Evolutionary conservation across 30 jellyfish, hydroid and myxozoan genomes (phyloP).

Genomic region (Calvadosia cruxmelitensis): DNA sequence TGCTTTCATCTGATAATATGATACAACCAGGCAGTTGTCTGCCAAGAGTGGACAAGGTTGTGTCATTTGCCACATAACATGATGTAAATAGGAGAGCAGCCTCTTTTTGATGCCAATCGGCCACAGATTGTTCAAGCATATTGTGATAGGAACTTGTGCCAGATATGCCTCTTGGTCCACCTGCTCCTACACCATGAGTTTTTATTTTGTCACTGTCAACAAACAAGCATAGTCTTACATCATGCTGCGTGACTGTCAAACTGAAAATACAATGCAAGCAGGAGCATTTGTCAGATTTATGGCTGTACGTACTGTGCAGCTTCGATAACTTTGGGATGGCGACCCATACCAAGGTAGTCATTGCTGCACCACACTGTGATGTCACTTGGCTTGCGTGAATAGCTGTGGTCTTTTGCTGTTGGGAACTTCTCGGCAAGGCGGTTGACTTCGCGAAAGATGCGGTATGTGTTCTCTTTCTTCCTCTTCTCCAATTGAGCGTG

Average conservation of each 20-base stretch:
- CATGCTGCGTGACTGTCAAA: too few species aligned
- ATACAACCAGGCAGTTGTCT: conserved; percentile 79
- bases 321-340: conserved; percentile 81
- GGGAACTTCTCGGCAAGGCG: conserved; percentile 84
- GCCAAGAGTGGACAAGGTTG: conserved; percentile 94
- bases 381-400: conserved; percentile 30
- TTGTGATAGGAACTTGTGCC: conserved; percentile 88
- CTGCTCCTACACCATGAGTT: conserved; percentile 98
- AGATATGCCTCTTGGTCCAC: conserved; percentile 97
- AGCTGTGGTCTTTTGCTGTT: conserved; percentile 62
- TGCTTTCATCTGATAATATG: conserved; percentile 89
- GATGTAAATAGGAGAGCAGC: conserved; percentile 97
- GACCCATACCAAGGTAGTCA: conserved; percentile 97
- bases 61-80: conserved; percentile 98
- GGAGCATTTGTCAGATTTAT: too few species aligned
- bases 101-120: conserved; percentile 96
- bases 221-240: too few species aligned
- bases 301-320: conserved; percentile 72
- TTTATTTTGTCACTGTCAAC: conserved; percentile 43
- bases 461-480: conserved; percentile 67
- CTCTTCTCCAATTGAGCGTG: conserved; percentile 55
- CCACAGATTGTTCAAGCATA: conserved; percentile 65
- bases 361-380: conserved; percentile 99
- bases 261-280: too few species aligned
- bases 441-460: conserved; percentile 79